phyloP scores from a whole-genome alignment of 1,140 invertebrate species.

The Bombus cullumanus region DNA sequence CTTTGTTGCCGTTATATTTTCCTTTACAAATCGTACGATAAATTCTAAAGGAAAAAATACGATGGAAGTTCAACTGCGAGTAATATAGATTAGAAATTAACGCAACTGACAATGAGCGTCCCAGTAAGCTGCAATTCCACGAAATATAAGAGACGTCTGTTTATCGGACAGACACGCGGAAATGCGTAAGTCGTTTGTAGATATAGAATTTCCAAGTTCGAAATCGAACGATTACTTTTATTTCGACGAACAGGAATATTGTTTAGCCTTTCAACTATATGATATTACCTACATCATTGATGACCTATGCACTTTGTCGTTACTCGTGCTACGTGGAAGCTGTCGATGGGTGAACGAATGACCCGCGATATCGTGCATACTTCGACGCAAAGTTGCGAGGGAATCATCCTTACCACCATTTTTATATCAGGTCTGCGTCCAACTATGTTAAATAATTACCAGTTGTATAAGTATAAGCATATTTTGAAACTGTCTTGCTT shows the following conservation, averaged over 20 bases:
- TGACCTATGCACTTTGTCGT: slow-evolving; percentile 59
- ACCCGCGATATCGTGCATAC: slow-evolving; percentile 55
- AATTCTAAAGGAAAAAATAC: not conserved
- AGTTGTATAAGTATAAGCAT: not conserved
- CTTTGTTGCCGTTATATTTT: too few relatives aligned
- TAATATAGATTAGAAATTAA: not conserved
- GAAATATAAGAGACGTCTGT: not conserved
- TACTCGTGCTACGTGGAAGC: slow-evolving; percentile 33
- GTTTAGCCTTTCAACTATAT: not conserved
- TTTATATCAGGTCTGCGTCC: not conserved
- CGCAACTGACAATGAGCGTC: not conserved
- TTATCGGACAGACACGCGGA: slow-evolving; percentile 17
- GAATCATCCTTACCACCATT: not conserved
- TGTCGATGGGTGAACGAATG: slow-evolving; percentile 46
- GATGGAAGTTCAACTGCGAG: not conserved
- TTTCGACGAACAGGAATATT: not conserved
- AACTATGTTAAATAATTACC: not conserved
- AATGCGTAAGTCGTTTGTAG: not conserved
- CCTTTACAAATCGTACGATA: not conserved
- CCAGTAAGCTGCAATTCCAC: not conserved
- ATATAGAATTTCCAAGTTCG: not conserved
- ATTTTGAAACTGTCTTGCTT: not conserved
- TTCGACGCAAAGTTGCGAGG: not conserved
- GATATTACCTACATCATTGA: slow-evolving; percentile 49
- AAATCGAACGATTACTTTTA: not conserved